A percentile compares a stretch with the other conserved stretches of the same genome.
These are phyloP conservation scores for Scophthalmus maximus DNA, from an alignment of 2,113 vertebrate species.

Conservation along the genomic window DNA sequence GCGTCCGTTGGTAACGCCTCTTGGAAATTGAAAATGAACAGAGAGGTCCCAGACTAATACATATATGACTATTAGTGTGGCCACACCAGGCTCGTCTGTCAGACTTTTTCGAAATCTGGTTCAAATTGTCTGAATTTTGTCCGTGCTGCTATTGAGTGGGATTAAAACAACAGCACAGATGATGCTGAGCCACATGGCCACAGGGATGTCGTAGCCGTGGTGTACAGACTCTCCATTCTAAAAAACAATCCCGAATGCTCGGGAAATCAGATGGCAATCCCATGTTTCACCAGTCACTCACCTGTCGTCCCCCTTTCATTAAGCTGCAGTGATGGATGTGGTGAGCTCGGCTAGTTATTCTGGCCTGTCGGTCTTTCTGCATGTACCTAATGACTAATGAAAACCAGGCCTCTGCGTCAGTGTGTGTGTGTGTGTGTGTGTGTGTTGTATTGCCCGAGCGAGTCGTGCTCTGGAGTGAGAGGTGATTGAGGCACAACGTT, in stretches of 20 bases:
- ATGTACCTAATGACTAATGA: neutral
- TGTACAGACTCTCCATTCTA: neutral
- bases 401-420: neutral
- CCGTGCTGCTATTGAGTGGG: neutral
- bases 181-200: neutral
- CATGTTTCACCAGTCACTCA: neutral
- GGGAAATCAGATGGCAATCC: neutral
- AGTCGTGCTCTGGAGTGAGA: neutral
- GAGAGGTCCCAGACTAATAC: too few relatives aligned
- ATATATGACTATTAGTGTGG: too few relatives aligned
- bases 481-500: neutral
- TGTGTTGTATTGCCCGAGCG: neutral
- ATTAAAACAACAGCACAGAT: neutral
- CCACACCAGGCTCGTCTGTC: too few relatives aligned
- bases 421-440: neutral
- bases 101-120: neutral
- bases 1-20: too few relatives aligned
- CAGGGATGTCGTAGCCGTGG: neutral
- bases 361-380: conserved; percentile 9
- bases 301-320: neutral
- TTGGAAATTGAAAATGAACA: too few relatives aligned
- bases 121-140: too few relatives aligned
- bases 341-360: neutral
- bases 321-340: conserved; percentile 5
- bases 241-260: neutral